Evolutionary conservation across 2,888 invertebrate genomes (phyloP), one percentile per base, ranked within the genome.

Genomic region (Chloroclystis v-ata): DNA sequence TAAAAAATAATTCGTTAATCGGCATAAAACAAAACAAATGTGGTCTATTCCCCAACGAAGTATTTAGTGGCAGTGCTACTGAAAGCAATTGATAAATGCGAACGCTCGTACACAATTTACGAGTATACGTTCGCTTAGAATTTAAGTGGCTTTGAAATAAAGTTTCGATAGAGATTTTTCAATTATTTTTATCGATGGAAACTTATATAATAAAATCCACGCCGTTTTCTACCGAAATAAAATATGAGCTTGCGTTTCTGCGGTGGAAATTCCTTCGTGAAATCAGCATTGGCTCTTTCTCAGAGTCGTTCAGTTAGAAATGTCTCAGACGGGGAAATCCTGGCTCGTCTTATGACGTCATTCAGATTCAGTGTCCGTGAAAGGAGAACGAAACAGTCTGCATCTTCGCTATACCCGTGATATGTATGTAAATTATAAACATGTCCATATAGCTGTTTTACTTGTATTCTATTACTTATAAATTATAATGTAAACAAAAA

Each of bases 281-380:
- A 72, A 67, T 68, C 63, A 63, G 67, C 69, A 71, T 65, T 62
- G 63, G 61, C 52, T 54, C 56, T 56, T 62, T 63, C 66, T 67
- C 67, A 60, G 59, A 73, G 65, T 76, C 75, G 72, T 82, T 82
- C 76, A 63, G 74, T 65, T 75, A 71, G 78, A 81, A 83, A 79
- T 75, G 75, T 75, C 56, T 52, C 55, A 49, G 66, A 61, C 68
- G 72, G 75, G 72, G 73, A 73, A 81, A 78, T 79, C 72, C 72
- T 67, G 65, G 71, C 74, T 64, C 80, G 68, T 75, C 80, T 83
- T 62, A 67, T 56, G 55, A 61, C 65, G 57, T 68, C 73, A 70
- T 73, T 71, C 65, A 57, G 49, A 69, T 43, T 76, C 84, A 79
- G 68, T 69, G 61, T 50, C 80, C 82, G 83, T 86, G 80, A 86